Evolutionary conservation across 2,113 vertebrate genomes (phyloP).

Genomic region (Marmota monax): DNA sequence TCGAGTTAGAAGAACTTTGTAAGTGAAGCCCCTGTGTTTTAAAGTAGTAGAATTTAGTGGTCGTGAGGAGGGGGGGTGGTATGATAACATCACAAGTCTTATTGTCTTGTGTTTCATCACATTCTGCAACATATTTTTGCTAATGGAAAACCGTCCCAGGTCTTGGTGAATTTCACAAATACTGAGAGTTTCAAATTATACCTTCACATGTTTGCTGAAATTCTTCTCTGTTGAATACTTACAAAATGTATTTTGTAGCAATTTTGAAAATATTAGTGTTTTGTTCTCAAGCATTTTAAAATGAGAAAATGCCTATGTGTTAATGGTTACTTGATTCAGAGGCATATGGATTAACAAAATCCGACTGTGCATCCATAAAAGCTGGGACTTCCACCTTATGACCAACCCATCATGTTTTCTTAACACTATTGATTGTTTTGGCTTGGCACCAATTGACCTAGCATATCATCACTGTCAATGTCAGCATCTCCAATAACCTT

Average conservation of each 20-base stretch:
- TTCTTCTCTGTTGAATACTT: slow-evolving; percentile 46
- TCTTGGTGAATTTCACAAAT: slow-evolving; percentile 42
- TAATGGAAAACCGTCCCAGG: slow-evolving; percentile 22
- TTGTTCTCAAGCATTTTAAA: slow-evolving; percentile 14
- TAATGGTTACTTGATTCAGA: slow-evolving; percentile 15
- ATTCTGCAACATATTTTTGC: not conserved
- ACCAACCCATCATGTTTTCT: not conserved
- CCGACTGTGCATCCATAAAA: not conserved
- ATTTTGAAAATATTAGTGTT: slow-evolving; percentile 11
- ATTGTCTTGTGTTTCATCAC: not conserved
- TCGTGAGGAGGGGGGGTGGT: not conserved
- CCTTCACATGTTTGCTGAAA: slow-evolving; percentile 46
- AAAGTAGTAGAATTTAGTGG: slow-evolving; percentile 18
- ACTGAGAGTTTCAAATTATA: slow-evolving; percentile 35
- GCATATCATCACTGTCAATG: not conserved
- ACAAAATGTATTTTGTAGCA: not conserved
- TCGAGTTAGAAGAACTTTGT: not conserved
- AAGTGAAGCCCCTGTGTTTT: not conserved
- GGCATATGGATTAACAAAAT: not conserved
- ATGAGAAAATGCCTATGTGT: not conserved
- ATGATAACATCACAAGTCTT: slow-evolving; percentile 1
- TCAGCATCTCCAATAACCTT: not conserved
- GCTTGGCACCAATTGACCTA: slow-evolving; percentile 17
- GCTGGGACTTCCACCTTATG: not conserved
- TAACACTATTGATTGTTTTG: slow-evolving; percentile 47